Base-by-base conservation (phyloP, 2,797 vertebrate species). In the Hydrophis major region DNA sequence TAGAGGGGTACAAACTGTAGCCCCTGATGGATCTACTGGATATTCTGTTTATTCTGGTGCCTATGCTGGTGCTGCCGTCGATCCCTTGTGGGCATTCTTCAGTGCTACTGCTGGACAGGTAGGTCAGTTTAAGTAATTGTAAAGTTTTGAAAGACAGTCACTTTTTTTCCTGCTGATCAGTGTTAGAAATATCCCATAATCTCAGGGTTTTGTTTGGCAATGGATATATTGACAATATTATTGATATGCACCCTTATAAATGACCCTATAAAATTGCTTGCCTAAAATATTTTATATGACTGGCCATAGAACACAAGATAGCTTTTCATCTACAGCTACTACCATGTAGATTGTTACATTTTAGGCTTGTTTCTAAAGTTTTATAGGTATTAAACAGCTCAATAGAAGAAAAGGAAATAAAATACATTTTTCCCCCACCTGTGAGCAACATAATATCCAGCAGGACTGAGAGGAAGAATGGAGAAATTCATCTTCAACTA, bases 91-190 rank as follows among this genome's bases (percentile, higher is more conserved):
- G 98, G 96, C 97, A 10, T 99, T 98, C 96, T 99, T 99, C 93
- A 98, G 98, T 28, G 97, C 98, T 87, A 96, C 99, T 87, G 98
- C 98, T 57, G 99, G 99, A 61, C 98, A 98, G 98, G 98, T 99
- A 89, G 93, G 94, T 22, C 92, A 60, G 22, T 94, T 91, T 60
- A 86, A 92, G 50, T n/a, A 59, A 22, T 57, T 63, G 3, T 28
- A 63, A 83, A 28, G 25, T 28, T 94, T 94, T 94, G 57, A 91
- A 89, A 94, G 14, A 93, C 53, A 27, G 56, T 11, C 86, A 22
- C 13, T 93, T n/a, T 55, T 63, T 18, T 87, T 89, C 4, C 13
- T 57, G 60, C 56, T 25, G 27, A 14, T 7, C 50, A 89, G n/a
- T 47, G 4, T 74, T 92, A 37, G 42, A 50, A 60, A n/a, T 87